Evolutionary conservation across 2,888 invertebrate species (phyloP).

Genomic region (Macrosoma leucophasiata): DNA sequence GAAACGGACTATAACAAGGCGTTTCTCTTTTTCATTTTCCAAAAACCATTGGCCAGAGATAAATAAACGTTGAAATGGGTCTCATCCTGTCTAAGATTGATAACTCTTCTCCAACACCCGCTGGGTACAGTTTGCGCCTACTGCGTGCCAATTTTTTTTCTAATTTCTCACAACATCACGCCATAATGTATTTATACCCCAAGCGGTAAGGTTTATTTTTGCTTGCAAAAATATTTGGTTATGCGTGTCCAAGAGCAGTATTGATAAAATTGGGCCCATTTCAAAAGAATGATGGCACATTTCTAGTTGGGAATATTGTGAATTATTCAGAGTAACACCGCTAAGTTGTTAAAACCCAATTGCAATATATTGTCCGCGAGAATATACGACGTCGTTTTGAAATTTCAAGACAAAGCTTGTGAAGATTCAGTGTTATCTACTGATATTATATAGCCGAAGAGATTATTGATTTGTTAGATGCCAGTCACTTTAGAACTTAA

Average conservation of each 20-base stretch:
- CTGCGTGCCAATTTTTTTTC: slow-evolving; percentile 19
- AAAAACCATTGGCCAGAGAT: slow-evolving; percentile 59
- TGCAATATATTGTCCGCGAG: no score
- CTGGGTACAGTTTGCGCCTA: slow-evolving; percentile 56
- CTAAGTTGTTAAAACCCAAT: slow-evolving; percentile 10
- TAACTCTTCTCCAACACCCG: slow-evolving; percentile 54
- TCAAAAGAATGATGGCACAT: slow-evolving; percentile 66
- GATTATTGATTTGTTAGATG: no score
- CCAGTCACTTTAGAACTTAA: no score
- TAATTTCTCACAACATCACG: slow-evolving; percentile 23
- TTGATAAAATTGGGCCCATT: slow-evolving; percentile 58
- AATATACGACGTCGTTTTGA: no score
- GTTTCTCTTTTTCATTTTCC: slow-evolving; percentile 60
- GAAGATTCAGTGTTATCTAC: no score
- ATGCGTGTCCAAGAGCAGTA: slow-evolving; percentile 61
- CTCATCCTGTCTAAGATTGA: slow-evolving; percentile 63
- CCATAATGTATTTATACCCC: background rate
- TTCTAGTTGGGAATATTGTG: slow-evolving; percentile 49
- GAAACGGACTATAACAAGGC: no score
- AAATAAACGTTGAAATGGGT: slow-evolving; percentile 64
- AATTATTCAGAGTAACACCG: slow-evolving; percentile 42
- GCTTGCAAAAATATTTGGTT: no score
- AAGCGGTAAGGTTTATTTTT: no score
- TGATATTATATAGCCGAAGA: no score
- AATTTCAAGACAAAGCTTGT: no score